Percentiles rank a stretch among this genome's conserved stretches.
Conservation (phyloP, 2,113 vertebrate genomes). For the Nesogale talazaci region DNA sequence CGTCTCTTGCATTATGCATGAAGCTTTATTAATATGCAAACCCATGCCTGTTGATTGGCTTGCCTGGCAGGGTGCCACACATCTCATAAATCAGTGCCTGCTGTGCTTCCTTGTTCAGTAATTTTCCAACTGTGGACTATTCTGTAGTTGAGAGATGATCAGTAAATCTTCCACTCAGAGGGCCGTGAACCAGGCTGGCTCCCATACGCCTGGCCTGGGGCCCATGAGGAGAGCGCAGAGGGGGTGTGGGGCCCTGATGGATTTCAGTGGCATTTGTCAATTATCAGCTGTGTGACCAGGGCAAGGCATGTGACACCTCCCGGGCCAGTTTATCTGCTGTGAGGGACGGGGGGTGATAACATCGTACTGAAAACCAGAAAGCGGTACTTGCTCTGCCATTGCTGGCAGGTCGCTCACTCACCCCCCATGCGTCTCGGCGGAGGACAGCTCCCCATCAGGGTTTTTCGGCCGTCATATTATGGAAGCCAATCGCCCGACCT, state of each 20-base stretch:
- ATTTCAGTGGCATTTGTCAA: neutral
- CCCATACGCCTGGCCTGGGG: neutral
- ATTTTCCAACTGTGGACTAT: slow-evolving; percentile 28
- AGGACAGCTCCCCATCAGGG: neutral
- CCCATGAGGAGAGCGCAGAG: neutral
- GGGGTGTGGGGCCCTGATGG: neutral
- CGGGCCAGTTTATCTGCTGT: neutral
- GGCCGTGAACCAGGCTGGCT: neutral
- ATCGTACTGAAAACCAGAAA: neutral
- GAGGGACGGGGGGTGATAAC: neutral
- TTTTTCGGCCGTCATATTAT: neutral
- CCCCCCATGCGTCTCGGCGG: neutral
- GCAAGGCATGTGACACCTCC: neutral
- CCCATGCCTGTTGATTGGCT: slow-evolving; percentile 62
- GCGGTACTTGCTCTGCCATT: neutral
- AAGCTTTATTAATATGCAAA: slow-evolving; percentile 76
- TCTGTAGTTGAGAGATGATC: slow-evolving; percentile 45
- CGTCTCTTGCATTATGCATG: slow-evolving; percentile 69
- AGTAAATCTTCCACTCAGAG: slow-evolving; percentile 44
- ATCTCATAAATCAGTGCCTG: slow-evolving; percentile 16
- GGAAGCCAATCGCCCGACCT: neutral
- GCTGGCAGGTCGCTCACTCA: neutral
- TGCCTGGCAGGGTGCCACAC: slow-evolving; percentile 30
- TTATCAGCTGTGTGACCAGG: neutral
- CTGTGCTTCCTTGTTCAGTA: slow-evolving; percentile 57